Percentiles rank a stretch among this genome's conserved stretches.
These are phyloP conservation scores for Coregonus ussuriensis DNA, from an alignment of 2,797 vertebrate species.

Conservation along the genomic window DNA sequence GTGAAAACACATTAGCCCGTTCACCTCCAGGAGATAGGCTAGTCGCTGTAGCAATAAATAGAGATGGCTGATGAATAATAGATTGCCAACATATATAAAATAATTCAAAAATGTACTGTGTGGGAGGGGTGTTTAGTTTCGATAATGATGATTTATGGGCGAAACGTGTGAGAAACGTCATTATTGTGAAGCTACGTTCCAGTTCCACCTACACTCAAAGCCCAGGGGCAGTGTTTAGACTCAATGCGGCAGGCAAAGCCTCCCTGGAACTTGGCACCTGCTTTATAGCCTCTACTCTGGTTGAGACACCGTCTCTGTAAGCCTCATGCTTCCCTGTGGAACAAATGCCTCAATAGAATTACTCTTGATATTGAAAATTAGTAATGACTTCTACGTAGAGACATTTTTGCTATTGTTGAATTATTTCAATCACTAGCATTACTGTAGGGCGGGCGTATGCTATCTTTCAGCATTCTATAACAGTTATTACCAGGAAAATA, in stretches of 20 bases:
- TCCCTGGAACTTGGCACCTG: background rate
- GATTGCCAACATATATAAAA: slow-evolving; percentile 57
- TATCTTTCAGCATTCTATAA: background rate
- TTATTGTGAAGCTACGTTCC: slow-evolving; percentile 46
- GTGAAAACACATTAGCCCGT: slow-evolving; percentile 28
- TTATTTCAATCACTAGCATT: background rate
- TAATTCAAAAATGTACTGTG: slow-evolving; percentile 46
- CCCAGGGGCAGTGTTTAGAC: slow-evolving; percentile 53
- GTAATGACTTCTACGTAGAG: background rate
- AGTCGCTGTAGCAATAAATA: slow-evolving; percentile 1
- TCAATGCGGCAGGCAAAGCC: slow-evolving; percentile 25
- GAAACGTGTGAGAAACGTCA: slow-evolving; percentile 26
- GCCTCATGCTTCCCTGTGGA: background rate
- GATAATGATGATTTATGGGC: slow-evolving; percentile 61
- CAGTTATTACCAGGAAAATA: background rate
- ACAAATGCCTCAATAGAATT: background rate
- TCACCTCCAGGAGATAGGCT: slow-evolving; percentile 29
- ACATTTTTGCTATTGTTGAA: background rate
- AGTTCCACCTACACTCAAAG: slow-evolving; percentile 47
- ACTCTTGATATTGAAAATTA: background rate
- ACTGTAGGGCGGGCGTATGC: background rate
- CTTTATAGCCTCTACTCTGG: background rate
- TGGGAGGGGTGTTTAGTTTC: slow-evolving; percentile 37
- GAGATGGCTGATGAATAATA: slow-evolving; percentile 46
- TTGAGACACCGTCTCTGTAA: background rate